Conservation (phyloP, 2,113 vertebrate genomes). For the Oxyruncus cristatus region DNA sequence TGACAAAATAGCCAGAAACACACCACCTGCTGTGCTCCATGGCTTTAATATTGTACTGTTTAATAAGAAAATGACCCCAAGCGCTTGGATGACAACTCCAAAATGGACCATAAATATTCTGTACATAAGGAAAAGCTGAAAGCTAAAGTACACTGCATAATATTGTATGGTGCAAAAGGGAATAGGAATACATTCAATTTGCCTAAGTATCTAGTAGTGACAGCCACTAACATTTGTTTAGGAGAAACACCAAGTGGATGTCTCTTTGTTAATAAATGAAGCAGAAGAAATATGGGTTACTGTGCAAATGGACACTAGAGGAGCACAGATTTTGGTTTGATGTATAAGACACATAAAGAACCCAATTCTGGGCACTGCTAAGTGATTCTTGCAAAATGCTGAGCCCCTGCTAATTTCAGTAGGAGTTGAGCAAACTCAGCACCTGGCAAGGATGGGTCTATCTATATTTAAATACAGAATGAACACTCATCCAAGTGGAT, state of each 20-base stretch:
- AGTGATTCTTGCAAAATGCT: conserved; percentile 50
- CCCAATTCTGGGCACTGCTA: conserved; percentile 22
- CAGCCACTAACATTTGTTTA: conserved; percentile 58
- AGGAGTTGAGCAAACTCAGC: conserved; percentile 49
- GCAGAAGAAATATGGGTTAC: conserved; percentile 40
- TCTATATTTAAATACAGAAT: conserved; percentile 52
- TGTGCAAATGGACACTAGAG: conserved; percentile 35
- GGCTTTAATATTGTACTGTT: conserved; percentile 44
- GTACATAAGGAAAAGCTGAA: conserved; percentile 45
- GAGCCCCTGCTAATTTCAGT: conserved; percentile 51
- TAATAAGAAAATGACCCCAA: conserved; percentile 63
- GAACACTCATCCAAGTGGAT: conserved; percentile 23
- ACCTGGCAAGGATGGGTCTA: conserved; percentile 48
- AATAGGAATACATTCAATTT: conserved; percentile 59
- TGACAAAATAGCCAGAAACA: conserved; percentile 45
- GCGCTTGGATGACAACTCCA: conserved; percentile 52
- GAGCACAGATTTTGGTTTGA: conserved; percentile 19
- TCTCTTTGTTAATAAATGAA: conserved; percentile 45
- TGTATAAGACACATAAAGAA: conserved; percentile 46
- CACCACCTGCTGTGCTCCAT: conserved; percentile 31
- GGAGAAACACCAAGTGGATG: conserved; percentile 25
- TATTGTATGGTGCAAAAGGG: conserved; percentile 34
- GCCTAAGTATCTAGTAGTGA: conserved; percentile 58
- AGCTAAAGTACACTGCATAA: conserved; percentile 53
- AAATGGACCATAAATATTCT: conserved; percentile 61